Conservation (phyloP, 2,888 invertebrate genomes). For the Melanostoma mellinum region DNA sequence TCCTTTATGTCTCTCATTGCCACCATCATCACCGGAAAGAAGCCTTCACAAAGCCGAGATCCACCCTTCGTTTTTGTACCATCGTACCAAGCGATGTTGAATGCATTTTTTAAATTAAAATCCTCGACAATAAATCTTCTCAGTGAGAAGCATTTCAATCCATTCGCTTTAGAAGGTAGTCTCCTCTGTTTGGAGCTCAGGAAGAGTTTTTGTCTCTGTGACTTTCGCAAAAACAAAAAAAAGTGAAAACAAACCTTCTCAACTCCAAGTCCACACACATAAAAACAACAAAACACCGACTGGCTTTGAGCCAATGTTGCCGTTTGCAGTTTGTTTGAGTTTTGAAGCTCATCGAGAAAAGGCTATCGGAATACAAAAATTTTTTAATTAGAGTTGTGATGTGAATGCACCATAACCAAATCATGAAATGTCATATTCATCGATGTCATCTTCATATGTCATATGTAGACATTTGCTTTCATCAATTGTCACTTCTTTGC, state of each 20-base stretch:
- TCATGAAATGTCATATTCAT: too few species aligned
- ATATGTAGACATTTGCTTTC: too few species aligned
- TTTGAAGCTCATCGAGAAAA: too few species aligned
- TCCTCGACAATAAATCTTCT: constrained; percentile 69
- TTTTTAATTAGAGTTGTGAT: too few species aligned
- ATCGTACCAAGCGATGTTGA: constrained; percentile 49
- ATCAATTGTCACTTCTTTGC: too few species aligned
- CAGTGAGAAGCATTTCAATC: constrained; percentile 57
- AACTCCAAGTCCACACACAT: constrained; percentile 5
- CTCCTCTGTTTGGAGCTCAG: constrained; percentile 23
- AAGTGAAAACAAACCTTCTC: constrained; percentile 40
- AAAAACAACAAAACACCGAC: constrained; percentile 28
- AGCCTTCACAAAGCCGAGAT: constrained; percentile 40
- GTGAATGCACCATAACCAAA: too few species aligned
- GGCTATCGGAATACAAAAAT: too few species aligned
- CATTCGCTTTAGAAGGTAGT: constrained; percentile 42
- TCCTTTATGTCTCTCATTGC: constrained; percentile 50
- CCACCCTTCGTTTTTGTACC: constrained; percentile 9
- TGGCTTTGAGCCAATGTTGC: constrained; percentile 4
- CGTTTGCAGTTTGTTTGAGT: background rate
- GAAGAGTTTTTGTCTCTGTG: constrained; percentile 40
- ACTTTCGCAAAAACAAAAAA: constrained; percentile 38
- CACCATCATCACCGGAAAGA: constrained; percentile 57
- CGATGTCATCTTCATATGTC: too few species aligned
- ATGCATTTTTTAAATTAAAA: constrained; percentile 73